phyloP scores from a whole-genome alignment of 2,797 vertebrate species.

The Lycodopsis pacificus region DNA sequence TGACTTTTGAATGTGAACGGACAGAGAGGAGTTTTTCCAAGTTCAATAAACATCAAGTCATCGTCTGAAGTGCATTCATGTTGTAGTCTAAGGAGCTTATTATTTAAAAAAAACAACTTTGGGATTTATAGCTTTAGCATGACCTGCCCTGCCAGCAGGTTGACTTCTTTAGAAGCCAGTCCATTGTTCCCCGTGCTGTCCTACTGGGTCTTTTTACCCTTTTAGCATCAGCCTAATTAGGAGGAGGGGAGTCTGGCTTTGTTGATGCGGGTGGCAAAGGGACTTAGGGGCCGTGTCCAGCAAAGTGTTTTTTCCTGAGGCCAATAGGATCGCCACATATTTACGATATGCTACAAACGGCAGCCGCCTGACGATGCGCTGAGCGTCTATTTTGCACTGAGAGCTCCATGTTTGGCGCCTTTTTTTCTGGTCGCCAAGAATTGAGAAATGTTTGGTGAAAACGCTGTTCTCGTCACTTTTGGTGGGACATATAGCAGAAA shows the following conservation, averaged over 20 bases:
- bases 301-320: neutral
- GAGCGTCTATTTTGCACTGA: too few relatives aligned
- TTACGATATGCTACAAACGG: too few relatives aligned
- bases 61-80: slow-evolving; percentile 16
- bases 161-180: slow-evolving; percentile 43
- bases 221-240: slow-evolving; percentile 58
- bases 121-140: slow-evolving; percentile 26
- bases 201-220: slow-evolving; percentile 36
- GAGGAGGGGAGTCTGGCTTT: slow-evolving; percentile 49
- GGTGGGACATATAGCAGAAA: too few relatives aligned
- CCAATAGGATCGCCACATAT: neutral
- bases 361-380: too few relatives aligned
- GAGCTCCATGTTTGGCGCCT: too few relatives aligned
- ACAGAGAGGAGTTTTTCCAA: slow-evolving; percentile 29
- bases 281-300: slow-evolving; percentile 1
- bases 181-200: slow-evolving; percentile 42
- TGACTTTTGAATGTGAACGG: slow-evolving; percentile 31
- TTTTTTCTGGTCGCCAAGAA: too few relatives aligned
- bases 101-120: slow-evolving; percentile 12
- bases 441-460: too few relatives aligned
- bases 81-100: slow-evolving; percentile 35
- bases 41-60: slow-evolving; percentile 37
- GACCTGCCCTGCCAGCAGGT: slow-evolving; percentile 39
- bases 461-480: too few relatives aligned
- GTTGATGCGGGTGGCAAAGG: slow-evolving; percentile 32